These are phyloP conservation scores for Chalcosyrphus nemorum DNA, from an alignment of 2,888 invertebrate genomes.

Conservation along the genomic window DNA sequence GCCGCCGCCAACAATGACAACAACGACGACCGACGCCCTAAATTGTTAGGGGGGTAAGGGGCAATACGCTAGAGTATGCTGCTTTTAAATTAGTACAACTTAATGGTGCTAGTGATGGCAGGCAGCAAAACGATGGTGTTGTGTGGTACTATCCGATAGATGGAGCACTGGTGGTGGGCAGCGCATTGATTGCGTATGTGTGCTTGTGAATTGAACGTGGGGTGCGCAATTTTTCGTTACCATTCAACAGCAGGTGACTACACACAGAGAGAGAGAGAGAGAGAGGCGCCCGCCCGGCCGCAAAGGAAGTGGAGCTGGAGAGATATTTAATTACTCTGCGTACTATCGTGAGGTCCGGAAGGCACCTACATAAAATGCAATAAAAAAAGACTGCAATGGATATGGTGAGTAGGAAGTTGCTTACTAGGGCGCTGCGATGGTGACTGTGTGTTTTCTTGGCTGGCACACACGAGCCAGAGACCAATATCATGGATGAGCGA, in stretches of 20 bases:
- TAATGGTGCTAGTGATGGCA: conserved; percentile 53
- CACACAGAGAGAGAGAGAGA: conserved; percentile 27
- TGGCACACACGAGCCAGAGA: background rate
- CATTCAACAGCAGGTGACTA: conserved; percentile 69
- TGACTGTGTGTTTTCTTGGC: background rate
- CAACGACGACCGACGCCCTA: conserved; percentile 72
- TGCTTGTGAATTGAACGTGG: conserved; percentile 40
- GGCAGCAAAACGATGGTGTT: background rate
- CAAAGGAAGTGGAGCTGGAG: conserved; percentile 52
- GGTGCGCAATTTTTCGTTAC: conserved; percentile 57
- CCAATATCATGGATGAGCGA: background rate
- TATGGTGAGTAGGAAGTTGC: conserved; percentile 24
- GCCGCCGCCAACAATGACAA: conserved; percentile 36
- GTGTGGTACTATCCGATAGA: background rate
- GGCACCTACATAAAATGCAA: conserved; percentile 70
- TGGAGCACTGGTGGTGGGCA: conserved; percentile 26
- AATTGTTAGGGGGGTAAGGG: conserved; percentile 69
- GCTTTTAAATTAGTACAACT: conserved; percentile 73
- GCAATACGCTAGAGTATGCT: conserved; percentile 71
- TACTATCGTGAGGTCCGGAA: conserved; percentile 60
- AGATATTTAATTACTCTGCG: conserved; percentile 70
- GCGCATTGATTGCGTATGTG: conserved; percentile 40
- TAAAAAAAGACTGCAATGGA: conserved; percentile 38
- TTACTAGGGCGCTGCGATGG: conserved; percentile 11
- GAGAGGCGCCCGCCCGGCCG: conserved; percentile 39